Evolutionary conservation across 2,797 vertebrate genomes (phyloP).

Genomic region (Acipenser transmontanus): DNA sequence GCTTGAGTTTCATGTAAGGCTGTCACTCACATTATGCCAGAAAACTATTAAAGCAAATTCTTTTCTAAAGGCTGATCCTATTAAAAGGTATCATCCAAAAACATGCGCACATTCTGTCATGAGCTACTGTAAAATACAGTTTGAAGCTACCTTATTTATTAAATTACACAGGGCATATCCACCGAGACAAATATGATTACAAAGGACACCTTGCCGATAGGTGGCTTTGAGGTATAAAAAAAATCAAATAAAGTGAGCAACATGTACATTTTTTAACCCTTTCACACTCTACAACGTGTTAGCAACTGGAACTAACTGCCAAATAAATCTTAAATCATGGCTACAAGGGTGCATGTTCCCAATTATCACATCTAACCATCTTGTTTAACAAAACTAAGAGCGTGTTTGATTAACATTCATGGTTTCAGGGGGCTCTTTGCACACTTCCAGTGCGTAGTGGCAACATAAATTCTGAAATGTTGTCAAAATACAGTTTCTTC

Average conservation of each 20-base stretch:
- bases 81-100: too few relatives aligned
- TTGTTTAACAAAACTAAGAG: constrained; percentile 7
- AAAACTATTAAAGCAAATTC: too few relatives aligned
- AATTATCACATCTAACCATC: constrained; percentile 15
- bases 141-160: not conserved
- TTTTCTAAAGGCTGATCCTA: too few relatives aligned
- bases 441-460: constrained; percentile 1
- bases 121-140: too few relatives aligned
- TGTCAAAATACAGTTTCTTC: not conserved
- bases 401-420: constrained; percentile 12
- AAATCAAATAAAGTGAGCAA: too few relatives aligned
- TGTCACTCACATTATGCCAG: too few relatives aligned
- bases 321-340: not conserved
- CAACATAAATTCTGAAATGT: constrained; percentile 1
- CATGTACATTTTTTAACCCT: too few relatives aligned
- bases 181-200: not conserved
- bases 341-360: constrained; percentile 16
- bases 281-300: too few relatives aligned
- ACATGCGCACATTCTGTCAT: too few relatives aligned
- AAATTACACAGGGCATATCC: not conserved
- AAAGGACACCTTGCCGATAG: not conserved
- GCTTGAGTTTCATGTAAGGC: too few relatives aligned
- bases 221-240: not conserved
- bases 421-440: constrained; percentile 5
- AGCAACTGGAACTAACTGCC: too few relatives aligned